Base-by-base conservation (phyloP, 2,888 invertebrate species). In the Heliconius ismenius region DNA sequence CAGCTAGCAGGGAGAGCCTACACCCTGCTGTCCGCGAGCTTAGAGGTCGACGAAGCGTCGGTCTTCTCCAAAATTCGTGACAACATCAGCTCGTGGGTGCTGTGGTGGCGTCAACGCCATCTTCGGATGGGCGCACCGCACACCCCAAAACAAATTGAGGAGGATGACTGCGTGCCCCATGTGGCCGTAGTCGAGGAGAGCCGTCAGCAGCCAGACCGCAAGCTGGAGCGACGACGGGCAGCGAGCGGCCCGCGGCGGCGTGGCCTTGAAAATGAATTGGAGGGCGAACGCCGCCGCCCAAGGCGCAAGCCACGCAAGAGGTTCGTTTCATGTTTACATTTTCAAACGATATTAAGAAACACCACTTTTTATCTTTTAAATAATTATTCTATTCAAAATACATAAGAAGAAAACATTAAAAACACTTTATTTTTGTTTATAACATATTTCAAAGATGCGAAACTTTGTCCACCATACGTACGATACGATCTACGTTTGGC, bases 81-180 rank as follows among this genome's bases (percentile, higher is more conserved):
- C 84, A 92, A 91, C 85, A 89, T 92, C 88, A 91, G 90, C 82
- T 91, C 91, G 90, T 93, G 93, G 93, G 92, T 92, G 85, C 90
- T 93, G 93, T 92, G 93, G 93, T 92, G 92, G 92, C 92, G 93
- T 89, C 89, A 91, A 86, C 90, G 91, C 86, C 92, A 90, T 92
- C 91, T 92, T 90, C 90, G 92, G 91, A 92, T 92, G 91, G 92
- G 93, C 92, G 92, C 92, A 87, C 92, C 93, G 91, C 93, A 92
- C 91, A 91, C 91, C 89, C 93, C 91, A 75, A 92, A 90, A 85
- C 87, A 85, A 76, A 89, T 92, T 78, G 91, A 91, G 78, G 91
- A 92, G 74, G 91, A 93, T 90, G 93, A 92, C 75, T 88, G 86
- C 87, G 85, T 88, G 83, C 92, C 91, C 11, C 88, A 86, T 76